Conservation (phyloP, 2,113 vertebrate species). For the Lepisosteus oculatus region DNA sequence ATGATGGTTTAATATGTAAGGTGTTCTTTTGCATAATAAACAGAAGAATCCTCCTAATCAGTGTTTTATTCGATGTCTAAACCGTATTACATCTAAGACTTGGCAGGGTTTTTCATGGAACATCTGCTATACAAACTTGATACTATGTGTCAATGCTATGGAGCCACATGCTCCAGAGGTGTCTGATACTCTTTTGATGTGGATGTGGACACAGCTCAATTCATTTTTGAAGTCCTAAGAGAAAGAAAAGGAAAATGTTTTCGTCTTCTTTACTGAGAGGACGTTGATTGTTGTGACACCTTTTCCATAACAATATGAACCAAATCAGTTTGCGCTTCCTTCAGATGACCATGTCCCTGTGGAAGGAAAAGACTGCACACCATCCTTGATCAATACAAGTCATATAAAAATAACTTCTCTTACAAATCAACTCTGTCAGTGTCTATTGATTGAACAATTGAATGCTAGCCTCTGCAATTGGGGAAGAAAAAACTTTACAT, state of each 20-base stretch:
- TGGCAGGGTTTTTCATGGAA: neutral
- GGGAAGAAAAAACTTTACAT: too few species aligned
- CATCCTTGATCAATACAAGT: neutral
- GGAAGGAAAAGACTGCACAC: slow-evolving; percentile 1
- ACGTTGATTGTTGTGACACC: neutral
- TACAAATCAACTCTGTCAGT: neutral
- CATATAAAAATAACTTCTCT: neutral
- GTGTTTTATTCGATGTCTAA: neutral
- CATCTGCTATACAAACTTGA: neutral
- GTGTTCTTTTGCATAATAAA: neutral
- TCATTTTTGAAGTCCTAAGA: slow-evolving; percentile 3
- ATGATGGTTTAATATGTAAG: too few species aligned
- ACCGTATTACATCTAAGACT: slow-evolving; percentile 2
- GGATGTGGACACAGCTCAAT: neutral
- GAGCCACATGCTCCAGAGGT: neutral
- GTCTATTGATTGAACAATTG: neutral
- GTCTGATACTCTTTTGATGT: neutral
- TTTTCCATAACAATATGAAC: neutral
- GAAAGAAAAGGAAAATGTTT: neutral
- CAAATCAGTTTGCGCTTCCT: slow-evolving; percentile 8
- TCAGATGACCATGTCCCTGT: neutral
- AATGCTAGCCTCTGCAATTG: neutral
- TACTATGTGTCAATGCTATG: slow-evolving; percentile 4
- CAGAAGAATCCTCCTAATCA: neutral
- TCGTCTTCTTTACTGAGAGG: neutral